phyloP scores from a whole-genome alignment of 2,797 vertebrate genomes.

The Tolypeutes matacus region DNA sequence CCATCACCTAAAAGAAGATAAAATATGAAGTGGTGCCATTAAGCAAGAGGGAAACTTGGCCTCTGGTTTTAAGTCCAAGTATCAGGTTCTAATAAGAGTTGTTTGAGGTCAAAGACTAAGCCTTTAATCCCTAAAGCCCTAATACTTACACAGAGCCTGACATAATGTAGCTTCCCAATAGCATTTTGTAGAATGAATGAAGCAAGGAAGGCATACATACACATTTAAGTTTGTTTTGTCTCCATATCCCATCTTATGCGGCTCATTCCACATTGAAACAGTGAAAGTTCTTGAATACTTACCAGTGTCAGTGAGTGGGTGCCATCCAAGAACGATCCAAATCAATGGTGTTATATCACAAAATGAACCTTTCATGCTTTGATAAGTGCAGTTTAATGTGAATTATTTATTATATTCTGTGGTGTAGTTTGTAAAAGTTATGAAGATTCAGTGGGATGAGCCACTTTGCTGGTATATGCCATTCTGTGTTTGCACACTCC shows the following conservation, averaged over 20 bases:
- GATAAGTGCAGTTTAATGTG: constrained; percentile 64
- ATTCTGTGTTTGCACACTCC: neutral
- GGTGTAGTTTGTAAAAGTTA: constrained; percentile 75
- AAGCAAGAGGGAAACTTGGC: constrained; percentile 44
- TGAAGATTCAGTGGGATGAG: constrained; percentile 70
- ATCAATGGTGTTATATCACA: constrained; percentile 48
- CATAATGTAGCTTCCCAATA: constrained; percentile 8
- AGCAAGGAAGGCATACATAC: neutral
- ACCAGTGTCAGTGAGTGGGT: neutral
- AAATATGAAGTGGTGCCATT: constrained; percentile 34
- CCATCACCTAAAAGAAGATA: neutral
- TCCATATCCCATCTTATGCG: neutral
- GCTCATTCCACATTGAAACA: constrained; percentile 1
- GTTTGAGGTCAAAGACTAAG: neutral
- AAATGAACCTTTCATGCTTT: constrained; percentile 76
- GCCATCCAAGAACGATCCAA: constrained; percentile 6
- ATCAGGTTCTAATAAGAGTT: constrained; percentile 16
- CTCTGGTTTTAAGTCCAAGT: constrained; percentile 31
- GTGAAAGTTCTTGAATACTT: constrained; percentile 39
- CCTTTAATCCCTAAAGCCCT: constrained; percentile 33
- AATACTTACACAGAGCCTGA: constrained; percentile 11
- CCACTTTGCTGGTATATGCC: constrained; percentile 22
- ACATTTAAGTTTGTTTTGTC: constrained; percentile 41
- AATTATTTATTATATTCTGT: constrained; percentile 74
- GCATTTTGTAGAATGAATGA: constrained; percentile 39